phyloP scores from a whole-genome alignment of 1,140 invertebrate species.

The Ruditapes philippinarum region DNA sequence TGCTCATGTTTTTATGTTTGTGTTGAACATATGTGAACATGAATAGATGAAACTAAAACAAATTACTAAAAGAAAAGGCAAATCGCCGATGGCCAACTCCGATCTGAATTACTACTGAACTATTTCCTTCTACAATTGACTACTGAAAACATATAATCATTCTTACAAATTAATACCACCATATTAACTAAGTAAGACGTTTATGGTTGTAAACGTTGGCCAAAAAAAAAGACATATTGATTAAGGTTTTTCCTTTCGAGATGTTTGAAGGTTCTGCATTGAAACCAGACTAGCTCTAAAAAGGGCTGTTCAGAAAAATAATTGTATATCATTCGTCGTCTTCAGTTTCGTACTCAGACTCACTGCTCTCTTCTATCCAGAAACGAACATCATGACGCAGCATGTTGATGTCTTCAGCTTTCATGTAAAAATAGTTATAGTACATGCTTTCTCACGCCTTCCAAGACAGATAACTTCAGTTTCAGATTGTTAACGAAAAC shows the following conservation, averaged over 20 bases:
- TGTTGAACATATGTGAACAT: neutral
- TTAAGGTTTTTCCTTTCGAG: neutral
- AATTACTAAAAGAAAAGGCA: no score
- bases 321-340: neutral
- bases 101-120: no score
- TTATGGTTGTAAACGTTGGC: no score
- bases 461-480: slow-evolving; percentile 22
- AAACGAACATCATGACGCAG: neutral
- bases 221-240: neutral
- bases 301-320: neutral
- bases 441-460: slow-evolving; percentile 10
- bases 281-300: slow-evolving; percentile 25
- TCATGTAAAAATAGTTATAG: neutral
- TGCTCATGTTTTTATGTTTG: no score
- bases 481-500: neutral
- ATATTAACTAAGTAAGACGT: no score
- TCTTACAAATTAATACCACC: no score
- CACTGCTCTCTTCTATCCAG: neutral
- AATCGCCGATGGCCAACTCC: no score
- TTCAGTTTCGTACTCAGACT: slow-evolving; percentile 4
- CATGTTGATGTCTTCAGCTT: neutral
- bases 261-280: neutral
- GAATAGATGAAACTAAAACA: neutral
- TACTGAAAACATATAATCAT: no score
- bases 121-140: no score